These are phyloP conservation scores for Monopterus albus DNA, from an alignment of 2,113 vertebrate species.

Conservation along the genomic window DNA sequence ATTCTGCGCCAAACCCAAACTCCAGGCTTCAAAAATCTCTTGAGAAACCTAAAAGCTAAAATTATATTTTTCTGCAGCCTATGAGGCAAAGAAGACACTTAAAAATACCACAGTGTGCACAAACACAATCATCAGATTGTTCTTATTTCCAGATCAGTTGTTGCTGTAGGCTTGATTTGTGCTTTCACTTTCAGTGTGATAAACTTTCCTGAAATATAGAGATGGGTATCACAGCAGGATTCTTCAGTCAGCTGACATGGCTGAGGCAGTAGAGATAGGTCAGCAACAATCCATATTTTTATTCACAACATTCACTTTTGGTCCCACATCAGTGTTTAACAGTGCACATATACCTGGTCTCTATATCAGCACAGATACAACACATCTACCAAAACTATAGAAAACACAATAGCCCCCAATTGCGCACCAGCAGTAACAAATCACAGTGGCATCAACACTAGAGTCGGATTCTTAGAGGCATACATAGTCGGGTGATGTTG, in stretches of 20 bases:
- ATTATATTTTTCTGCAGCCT: slow-evolving; percentile 13
- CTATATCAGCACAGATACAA: slow-evolving; percentile 12
- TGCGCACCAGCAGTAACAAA: slow-evolving; percentile 33
- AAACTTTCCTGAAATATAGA: background rate
- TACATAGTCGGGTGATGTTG: background rate
- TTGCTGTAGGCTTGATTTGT: background rate
- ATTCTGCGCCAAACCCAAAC: slow-evolving; percentile 4
- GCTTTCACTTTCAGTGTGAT: background rate
- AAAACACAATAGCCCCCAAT: slow-evolving; percentile 28
- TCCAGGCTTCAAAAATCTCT: slow-evolving; percentile 5
- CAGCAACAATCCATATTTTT: slow-evolving; percentile 37
- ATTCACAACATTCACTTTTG: slow-evolving; percentile 60
- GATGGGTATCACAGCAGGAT: background rate
- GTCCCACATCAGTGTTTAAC: slow-evolving; percentile 43
- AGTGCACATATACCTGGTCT: slow-evolving; percentile 14
- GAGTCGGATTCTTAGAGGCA: background rate
- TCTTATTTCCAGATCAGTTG: background rate
- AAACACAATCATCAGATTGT: background rate
- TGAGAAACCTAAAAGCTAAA: slow-evolving; percentile 30
- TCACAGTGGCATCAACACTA: slow-evolving; percentile 24
- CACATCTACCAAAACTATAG: slow-evolving; percentile 3
- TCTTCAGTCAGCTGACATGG: background rate
- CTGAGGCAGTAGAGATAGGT: background rate
- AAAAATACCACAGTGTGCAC: slow-evolving; percentile 10
- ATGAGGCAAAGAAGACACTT: slow-evolving; percentile 3